Evolutionary conservation across 2,888 invertebrate species (phyloP).

Genomic region (Agonopterix heracliana): DNA sequence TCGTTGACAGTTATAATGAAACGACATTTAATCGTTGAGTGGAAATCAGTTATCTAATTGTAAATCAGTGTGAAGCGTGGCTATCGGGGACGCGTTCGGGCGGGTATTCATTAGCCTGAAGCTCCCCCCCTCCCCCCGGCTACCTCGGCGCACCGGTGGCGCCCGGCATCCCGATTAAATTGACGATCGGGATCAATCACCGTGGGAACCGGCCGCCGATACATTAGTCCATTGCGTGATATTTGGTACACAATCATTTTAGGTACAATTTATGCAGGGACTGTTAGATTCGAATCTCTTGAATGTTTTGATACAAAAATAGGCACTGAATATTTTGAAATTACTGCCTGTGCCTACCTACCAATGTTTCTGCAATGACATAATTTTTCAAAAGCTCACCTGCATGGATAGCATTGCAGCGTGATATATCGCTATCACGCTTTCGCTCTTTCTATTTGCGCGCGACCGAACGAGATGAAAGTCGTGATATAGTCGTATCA

Average conservation of each 20-base stretch:
- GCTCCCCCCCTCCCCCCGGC: conserved; percentile 7
- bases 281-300: too few relatives aligned
- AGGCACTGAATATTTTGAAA: too few relatives aligned
- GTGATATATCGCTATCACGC: too few relatives aligned
- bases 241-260: conserved; percentile 11
- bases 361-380: too few relatives aligned
- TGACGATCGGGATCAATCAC: conserved; percentile 24
- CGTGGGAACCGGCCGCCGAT: conserved; percentile 17
- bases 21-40: not conserved
- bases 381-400: too few relatives aligned
- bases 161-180: conserved; percentile 9
- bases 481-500: too few relatives aligned
- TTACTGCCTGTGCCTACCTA: too few relatives aligned
- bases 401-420: too few relatives aligned
- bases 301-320: too few relatives aligned
- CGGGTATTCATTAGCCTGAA: conserved; percentile 18
- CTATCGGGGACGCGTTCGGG: conserved; percentile 8
- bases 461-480: too few relatives aligned
- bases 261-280: not conserved
- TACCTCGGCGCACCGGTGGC: not conserved
- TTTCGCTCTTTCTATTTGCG: too few relatives aligned
- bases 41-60: conserved; percentile 6
- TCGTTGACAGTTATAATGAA: not conserved
- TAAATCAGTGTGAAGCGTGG: not conserved
- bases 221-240: conserved; percentile 15